Base-by-base conservation (phyloP, 2,888 invertebrate genomes). In the Drosophila sordidula region DNA sequence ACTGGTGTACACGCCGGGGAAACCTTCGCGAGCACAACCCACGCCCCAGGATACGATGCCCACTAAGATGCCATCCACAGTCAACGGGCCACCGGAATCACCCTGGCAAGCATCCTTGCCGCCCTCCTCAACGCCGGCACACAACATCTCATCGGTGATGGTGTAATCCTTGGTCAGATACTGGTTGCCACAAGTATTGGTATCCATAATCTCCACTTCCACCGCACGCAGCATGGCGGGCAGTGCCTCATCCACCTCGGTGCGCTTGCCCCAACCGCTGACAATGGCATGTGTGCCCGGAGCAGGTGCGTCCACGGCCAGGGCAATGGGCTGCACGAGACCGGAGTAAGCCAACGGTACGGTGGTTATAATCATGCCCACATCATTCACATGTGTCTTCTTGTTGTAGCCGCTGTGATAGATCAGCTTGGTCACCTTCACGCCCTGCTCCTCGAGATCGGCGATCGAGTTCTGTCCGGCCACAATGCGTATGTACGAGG, bases 341-440 rank as follows among this genome's bases (percentile, higher is more conserved):
- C 90, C 81, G 45, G 84, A 92, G 59, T 93, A 94, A 4, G 78
- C 75, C 46, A 95, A 80, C 0, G 93, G 91, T 4, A 89, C 91
- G 0, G 91, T 70, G 3, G 95, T 91, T 89, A 93, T 93, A 9
- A 95, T 87, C 1, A 95, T 73, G 0, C 94, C 94, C 4, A 95
- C 91, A 59, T 95, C 95, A 70, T 93, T 93, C 59, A 94, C 93
- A 91, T 93, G 93, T 0, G 89, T 85, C 42, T 81, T 85, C 49
- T 90, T 83, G 38, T 80, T 85, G 54, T 87, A 90, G 32, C 79
- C 82, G 5, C 26, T 59, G 66, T 89, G 88, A 34, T 57, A 64
- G 11, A 89, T 89, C 44, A 90, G 47, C 45, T 83, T 90, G 29
- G 52, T 75, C 6, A 84, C 87, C 50, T 65, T 76, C 0, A 88